Conservation (phyloP, 2,113 vertebrate genomes). For the Perccottus glenii region DNA sequence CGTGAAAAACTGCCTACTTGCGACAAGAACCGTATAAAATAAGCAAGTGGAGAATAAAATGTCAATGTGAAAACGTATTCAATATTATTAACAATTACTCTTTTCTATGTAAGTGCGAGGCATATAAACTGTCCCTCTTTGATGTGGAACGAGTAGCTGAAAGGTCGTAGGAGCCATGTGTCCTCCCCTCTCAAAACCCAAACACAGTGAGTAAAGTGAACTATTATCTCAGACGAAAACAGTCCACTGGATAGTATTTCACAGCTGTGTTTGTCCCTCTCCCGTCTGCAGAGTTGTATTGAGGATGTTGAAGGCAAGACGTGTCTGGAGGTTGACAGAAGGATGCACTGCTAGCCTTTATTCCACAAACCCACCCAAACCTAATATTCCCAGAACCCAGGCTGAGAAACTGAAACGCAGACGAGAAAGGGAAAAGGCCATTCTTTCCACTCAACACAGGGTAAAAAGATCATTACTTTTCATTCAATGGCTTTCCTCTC, state of each 20-base stretch:
- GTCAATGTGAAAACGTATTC: neutral
- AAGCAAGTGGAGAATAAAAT: neutral
- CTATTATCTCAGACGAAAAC: too few relatives aligned
- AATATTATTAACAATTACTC: neutral
- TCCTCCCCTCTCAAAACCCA: constrained; percentile 8
- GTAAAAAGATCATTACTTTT: constrained; percentile 38
- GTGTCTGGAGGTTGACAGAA: constrained; percentile 24
- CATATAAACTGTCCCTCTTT: neutral
- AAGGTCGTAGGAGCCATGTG: constrained; percentile 50
- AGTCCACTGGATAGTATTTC: neutral
- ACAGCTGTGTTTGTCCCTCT: neutral
- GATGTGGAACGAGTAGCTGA: neutral
- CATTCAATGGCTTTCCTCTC: neutral
- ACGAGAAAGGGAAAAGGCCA: constrained; percentile 61
- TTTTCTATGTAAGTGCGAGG: neutral
- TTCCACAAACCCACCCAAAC: constrained; percentile 23
- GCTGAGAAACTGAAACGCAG: constrained; percentile 73
- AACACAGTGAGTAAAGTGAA: constrained; percentile 32
- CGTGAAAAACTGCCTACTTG: constrained; percentile 1
- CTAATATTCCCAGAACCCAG: constrained; percentile 42
- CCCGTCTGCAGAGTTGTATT: neutral
- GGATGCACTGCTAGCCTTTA: constrained; percentile 40
- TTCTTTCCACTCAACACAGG: constrained; percentile 49
- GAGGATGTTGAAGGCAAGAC: constrained; percentile 69
- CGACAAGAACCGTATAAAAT: neutral